Evolutionary conservation across 1,140 invertebrate species (phyloP), one percentile per base, ranked within the genome.

Genomic region (Sarcophaga bullata): DNA sequence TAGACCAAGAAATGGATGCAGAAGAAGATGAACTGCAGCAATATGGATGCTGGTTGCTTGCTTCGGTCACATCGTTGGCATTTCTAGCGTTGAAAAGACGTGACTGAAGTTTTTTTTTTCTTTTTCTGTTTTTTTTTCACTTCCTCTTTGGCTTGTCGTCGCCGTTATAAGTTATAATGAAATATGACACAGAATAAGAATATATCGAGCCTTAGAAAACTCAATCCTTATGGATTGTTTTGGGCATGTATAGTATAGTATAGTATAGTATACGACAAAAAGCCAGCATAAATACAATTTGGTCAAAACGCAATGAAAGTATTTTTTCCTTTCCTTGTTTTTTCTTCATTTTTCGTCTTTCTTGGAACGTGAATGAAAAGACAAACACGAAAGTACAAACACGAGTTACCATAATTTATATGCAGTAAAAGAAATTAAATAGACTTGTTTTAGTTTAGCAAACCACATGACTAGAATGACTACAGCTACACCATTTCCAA

Each of bases 391-490:
- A 68, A 68, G 17, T 8, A 6, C 62, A 25, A 68, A 68, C 62
- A 68, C 62, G 62, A 68, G 62, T 68, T 68, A n/a, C 6, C 17
- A 68, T 68, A 8, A 19, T 68, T 68, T 68, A 68, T 19, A 68
- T 68, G 62, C 62, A 17, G 15, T 25, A 68, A 52, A 52, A 6
- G 49, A 50, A 68, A 19, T n/a, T 68, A 9, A 68, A 68, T 68
- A 68, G 62, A 68, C 62, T 68, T 68, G 54, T 58, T 58, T 58
- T 58, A 58, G 54, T 58, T n/a, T 15, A 58, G 54, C 54, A 58
- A 58, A 58, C 54, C 15, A 58, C 54, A 58, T 13, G 54, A 58
- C 3, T 58, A 7, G 13, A 3, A 13, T n/a, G 7, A 58, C 13
- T 58, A 15, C 11, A 15, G n/a, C 6, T 15, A 58, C 54, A 58